Evolutionary conservation across 2,888 invertebrate genomes (phyloP).

Genomic region (Leptodirus hochenwartii): DNA sequence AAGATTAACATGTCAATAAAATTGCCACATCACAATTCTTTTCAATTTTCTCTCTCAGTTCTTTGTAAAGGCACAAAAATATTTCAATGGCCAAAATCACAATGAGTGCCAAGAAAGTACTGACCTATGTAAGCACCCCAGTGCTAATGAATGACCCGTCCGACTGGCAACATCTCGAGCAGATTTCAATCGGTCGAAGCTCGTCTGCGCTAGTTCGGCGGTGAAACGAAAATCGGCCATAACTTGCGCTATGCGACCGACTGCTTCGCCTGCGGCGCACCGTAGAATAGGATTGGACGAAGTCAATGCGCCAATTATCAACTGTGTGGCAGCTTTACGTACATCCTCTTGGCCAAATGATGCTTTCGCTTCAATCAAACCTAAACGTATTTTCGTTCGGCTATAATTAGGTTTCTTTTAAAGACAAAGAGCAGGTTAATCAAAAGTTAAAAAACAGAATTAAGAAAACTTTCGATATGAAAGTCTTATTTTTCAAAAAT

Average conservation of each 20-base stretch:
- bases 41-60: too few species aligned
- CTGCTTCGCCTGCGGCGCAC: slow-evolving; percentile 88
- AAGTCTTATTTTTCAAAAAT: too few species aligned
- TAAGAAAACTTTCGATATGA: too few species aligned
- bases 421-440: too few species aligned
- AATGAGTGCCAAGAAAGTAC: too few species aligned
- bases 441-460: too few species aligned
- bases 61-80: too few species aligned
- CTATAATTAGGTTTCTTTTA: too few species aligned
- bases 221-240: slow-evolving; percentile 74
- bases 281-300: slow-evolving; percentile 63
- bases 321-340: slow-evolving; percentile 60
- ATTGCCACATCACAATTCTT: too few species aligned
- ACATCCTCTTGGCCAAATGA: slow-evolving; percentile 79
- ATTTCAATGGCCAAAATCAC: too few species aligned
- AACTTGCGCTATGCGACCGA: slow-evolving; percentile 84
- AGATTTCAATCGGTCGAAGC: slow-evolving; percentile 73
- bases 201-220: slow-evolving; percentile 74
- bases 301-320: slow-evolving; percentile 61
- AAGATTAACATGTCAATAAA: too few species aligned
- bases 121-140: slow-evolving; percentile 95
- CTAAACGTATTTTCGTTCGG: too few species aligned
- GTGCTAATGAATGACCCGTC: slow-evolving; percentile 74
- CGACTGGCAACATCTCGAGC: slow-evolving; percentile 75
- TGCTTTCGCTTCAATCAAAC: slow-evolving; percentile 72